Evolutionary conservation across 2,888 invertebrate genomes (phyloP).

Genomic region (Watsonalla binaria): DNA sequence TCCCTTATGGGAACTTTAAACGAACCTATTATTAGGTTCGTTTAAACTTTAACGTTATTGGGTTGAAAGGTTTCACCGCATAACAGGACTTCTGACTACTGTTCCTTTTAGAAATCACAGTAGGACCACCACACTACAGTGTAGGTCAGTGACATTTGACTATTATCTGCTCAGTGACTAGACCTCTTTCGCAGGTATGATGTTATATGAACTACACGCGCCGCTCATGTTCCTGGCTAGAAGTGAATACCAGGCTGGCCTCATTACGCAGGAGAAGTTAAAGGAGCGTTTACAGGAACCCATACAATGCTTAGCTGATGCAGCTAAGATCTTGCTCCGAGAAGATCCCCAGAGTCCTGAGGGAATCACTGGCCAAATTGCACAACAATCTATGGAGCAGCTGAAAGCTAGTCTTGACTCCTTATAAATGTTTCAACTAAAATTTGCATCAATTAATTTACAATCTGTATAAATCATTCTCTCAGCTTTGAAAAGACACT

Average conservation of each 20-base stretch:
- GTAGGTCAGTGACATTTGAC: too few species aligned
- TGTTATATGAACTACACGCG: slow-evolving; percentile 89
- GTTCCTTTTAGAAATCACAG: too few species aligned
- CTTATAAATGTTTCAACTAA: slow-evolving; percentile 29
- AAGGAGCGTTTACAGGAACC: slow-evolving; percentile 82
- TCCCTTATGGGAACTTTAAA: too few species aligned
- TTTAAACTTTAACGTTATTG: too few species aligned
- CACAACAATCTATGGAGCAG: slow-evolving; percentile 72
- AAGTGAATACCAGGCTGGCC: slow-evolving; percentile 79
- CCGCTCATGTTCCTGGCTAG: slow-evolving; percentile 85
- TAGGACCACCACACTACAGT: too few species aligned
- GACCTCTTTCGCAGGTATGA: slow-evolving; percentile 82
- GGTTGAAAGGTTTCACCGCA: too few species aligned
- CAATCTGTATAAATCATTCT: not conserved
- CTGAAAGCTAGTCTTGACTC: slow-evolving; percentile 57
- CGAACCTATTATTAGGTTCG: too few species aligned
- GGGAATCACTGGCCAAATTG: slow-evolving; percentile 80
- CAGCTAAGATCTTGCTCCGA: slow-evolving; percentile 81
- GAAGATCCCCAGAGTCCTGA: slow-evolving; percentile 83
- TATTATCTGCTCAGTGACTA: too few species aligned
- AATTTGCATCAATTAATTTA: not conserved
- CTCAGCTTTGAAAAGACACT: slow-evolving; percentile 16
- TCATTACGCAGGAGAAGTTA: slow-evolving; percentile 78
- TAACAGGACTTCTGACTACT: too few species aligned
- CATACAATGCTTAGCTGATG: slow-evolving; percentile 80